These are phyloP conservation scores for Hippotragus niger DNA, from an alignment of 2,113 vertebrate species.

Conservation along the genomic window DNA sequence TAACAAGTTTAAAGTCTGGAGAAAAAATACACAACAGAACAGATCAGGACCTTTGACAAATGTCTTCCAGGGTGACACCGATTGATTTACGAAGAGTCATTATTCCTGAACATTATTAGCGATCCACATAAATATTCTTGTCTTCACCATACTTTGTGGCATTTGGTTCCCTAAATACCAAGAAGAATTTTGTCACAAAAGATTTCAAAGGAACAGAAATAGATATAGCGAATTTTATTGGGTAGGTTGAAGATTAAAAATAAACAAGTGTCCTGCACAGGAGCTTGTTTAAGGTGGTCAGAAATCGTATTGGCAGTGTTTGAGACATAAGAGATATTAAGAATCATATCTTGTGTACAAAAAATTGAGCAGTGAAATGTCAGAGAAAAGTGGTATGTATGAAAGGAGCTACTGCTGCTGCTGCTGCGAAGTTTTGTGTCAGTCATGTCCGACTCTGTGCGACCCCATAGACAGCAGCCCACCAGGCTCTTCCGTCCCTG, in stretches of 20 bases:
- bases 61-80: background rate
- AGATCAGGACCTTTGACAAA: background rate
- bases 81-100: background rate
- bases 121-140: background rate
- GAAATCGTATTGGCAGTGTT: background rate
- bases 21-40: background rate
- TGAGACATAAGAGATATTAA: background rate
- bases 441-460: accelerated
- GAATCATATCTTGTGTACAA: background rate
- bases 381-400: background rate
- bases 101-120: background rate
- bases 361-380: background rate
- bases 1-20: background rate
- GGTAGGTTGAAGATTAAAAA: background rate
- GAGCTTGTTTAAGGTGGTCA: background rate
- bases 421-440: background rate
- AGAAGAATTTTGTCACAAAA: background rate
- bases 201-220: background rate
- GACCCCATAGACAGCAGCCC: background rate
- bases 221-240: background rate
- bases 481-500: accelerated
- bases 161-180: background rate
- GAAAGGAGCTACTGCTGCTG: background rate
- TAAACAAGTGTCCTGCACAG: background rate
- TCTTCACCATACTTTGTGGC: background rate